Base-by-base conservation (phyloP, 2,888 invertebrate genomes). In the Dyspetes luteomarginatus region DNA sequence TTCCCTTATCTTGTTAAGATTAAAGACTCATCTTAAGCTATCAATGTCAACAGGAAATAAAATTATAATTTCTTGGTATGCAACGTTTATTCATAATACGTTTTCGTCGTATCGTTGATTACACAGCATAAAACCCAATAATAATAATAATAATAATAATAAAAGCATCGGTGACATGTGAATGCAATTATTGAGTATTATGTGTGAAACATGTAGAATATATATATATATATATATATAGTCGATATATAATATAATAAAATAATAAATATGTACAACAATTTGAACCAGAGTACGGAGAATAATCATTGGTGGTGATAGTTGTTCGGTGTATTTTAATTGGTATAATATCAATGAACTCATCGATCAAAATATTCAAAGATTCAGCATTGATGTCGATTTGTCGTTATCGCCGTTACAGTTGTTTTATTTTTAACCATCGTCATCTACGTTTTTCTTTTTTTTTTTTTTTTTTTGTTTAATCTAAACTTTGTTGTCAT, bases 211-310 rank as follows among this genome's bases (percentile, higher is more conserved):
- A 74, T 55, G 9, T 43, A 56, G 36, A 78, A 45, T 77, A 43
- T 75, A 74, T 45, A 78, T 75, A 48, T 30, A 67, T 74, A 67
- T 64, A 48, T 56, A 48, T 28, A 62, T 74, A 81, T 56, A 62
- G 76, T 43, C 52, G 74, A 55, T 65, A 68, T 30, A 68, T 69
- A 71, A 75, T 77, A 77, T 64, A 82, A 62, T 78, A 76, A 75
- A 72, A 84, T 79, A 89, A 89, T 88, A 89, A 88, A 88, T 88
- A 88, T 89, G 87, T 88, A 88, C 88, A 88, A 86, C 86, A 83
- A 79, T 84, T 86, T 84, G 85, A 86, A 88, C 84, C 88, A 86
- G 85, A 87, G 87, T 83, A 84, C 72, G 68, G 73, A 68, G 78
- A 68, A 68, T 67, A 72, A 78, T 83, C 72, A 81, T 81, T 77